Evolutionary conservation across 2,113 vertebrate genomes (phyloP).

Genomic region (Lynx canadensis): DNA sequence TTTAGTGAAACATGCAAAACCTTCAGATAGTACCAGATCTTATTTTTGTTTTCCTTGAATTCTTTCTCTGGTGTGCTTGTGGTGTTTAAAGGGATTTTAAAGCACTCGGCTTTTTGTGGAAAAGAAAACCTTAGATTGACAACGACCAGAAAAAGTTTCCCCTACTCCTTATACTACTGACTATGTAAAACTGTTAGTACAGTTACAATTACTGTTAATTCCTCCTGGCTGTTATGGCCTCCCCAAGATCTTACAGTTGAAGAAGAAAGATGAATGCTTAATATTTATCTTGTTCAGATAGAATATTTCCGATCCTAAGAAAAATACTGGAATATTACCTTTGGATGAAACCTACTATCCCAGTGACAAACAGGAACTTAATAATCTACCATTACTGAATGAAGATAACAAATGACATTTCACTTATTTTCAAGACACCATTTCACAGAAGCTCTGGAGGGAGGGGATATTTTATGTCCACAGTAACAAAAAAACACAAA

Average conservation of each 20-base stretch:
- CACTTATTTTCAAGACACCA: slow-evolving; percentile 8
- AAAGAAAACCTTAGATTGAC: not conserved
- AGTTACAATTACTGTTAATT: not conserved
- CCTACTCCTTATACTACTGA: not conserved
- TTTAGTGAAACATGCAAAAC: not conserved
- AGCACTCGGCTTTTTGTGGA: not conserved
- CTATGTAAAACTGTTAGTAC: not conserved
- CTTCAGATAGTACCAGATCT: not conserved
- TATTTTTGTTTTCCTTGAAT: not conserved
- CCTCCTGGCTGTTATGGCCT: not conserved
- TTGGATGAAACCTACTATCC: not conserved
- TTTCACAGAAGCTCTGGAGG: slow-evolving; percentile 33
- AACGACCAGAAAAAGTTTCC: not conserved
- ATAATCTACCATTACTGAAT: not conserved
- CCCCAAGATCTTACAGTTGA: not conserved
- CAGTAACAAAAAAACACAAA: not conserved
- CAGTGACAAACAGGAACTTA: not conserved
- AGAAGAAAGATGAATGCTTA: not conserved
- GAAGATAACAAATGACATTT: slow-evolving; percentile 26
- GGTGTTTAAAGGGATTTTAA: not conserved
- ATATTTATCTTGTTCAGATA: not conserved
- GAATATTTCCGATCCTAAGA: slow-evolving; percentile 1
- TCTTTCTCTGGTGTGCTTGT: not conserved
- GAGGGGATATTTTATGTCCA: not conserved
- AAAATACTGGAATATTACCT: not conserved